These are phyloP conservation scores for Protaetia brevitarsis DNA, from an alignment of 1,140 invertebrate genomes.

Conservation along the genomic window DNA sequence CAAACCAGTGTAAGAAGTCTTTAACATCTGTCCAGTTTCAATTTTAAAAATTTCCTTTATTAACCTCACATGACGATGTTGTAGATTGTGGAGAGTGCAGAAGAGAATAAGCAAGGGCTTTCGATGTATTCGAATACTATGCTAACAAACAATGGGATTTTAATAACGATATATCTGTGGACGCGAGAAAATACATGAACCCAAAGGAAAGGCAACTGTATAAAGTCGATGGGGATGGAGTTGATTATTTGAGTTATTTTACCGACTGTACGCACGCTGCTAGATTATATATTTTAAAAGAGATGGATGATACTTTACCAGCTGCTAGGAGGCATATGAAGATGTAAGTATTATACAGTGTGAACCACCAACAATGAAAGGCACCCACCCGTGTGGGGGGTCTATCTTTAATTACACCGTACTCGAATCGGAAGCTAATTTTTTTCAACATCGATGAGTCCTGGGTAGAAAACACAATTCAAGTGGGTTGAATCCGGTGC, in stretches of 20 bases:
- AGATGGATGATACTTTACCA: conserved; percentile 55
- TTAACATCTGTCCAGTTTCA: too few species aligned
- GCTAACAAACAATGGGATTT: conserved; percentile 52
- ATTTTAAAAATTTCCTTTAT: too few species aligned
- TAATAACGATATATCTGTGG: conserved; percentile 43
- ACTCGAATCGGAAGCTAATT: too few species aligned
- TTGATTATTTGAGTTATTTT: conserved; percentile 48
- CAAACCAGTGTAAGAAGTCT: conserved; percentile 77
- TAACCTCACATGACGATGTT: too few species aligned
- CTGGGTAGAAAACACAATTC: too few species aligned
- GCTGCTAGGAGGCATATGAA: conserved; percentile 51
- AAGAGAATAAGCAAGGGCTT: conserved; percentile 48
- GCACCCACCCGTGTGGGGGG: too few species aligned
- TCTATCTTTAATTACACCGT: too few species aligned
- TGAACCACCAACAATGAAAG: too few species aligned
- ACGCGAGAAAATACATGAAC: conserved; percentile 43
- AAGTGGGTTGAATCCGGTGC: too few species aligned
- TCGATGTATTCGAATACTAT: conserved; percentile 47
- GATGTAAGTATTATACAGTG: too few species aligned
- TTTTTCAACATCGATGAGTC: too few species aligned
- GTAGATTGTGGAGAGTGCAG: conserved; percentile 34
- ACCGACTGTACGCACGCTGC: conserved; percentile 45
- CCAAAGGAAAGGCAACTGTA: conserved; percentile 44
- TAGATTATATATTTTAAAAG: conserved; percentile 55
- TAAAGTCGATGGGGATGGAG: conserved; percentile 45